Base-by-base conservation (phyloP, 2,888 invertebrate species). In the Eudasyphora cyanicolor region DNA sequence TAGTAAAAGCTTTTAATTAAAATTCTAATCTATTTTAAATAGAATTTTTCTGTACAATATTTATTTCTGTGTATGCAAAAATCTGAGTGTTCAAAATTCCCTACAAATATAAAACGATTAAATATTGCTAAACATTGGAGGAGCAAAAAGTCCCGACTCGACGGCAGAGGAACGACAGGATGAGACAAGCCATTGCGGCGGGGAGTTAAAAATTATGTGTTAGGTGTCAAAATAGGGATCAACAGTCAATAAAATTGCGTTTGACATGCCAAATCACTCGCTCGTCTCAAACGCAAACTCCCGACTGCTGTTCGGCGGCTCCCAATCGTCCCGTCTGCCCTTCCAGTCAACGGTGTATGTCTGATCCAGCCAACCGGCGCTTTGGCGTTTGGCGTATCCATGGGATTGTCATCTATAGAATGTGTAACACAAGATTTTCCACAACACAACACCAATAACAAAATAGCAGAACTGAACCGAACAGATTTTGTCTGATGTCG, bases 231-330 rank as follows among this genome's bases (percentile, higher is more conserved):
- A 84, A 84, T 79, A 78, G 84, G 84, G 84, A 84, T 84, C 83
- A 83, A 82, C 85, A 86, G 84, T 85, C 82, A 85, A 86, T 86
- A 85, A 86, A 84, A 86, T 82, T 86, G 82, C 82, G 82, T 85
- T 86, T 85, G 85, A 86, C 85, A 80, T 82, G 84, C 74, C 79
- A 85, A 82, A 86, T 86, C 85, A 80, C 73, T 79, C 60, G 60
- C 71, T 10, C 76, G 45, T 45, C 69, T 69, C 29, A n/a, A n/a
- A n/a, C n/a, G 45, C 27, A n/a, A n/a, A n/a, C 42, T 24, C 45
- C 10, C 10, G 6, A n/a, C 35, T 67, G 21, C 19, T 38, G 19
- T 32, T 35, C 35, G 3, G 2, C 19, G 3, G 17, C 62, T 6
- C 29, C 24, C 12, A 45, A n/a, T n/a, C 14, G 27, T 10, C 12